Evolutionary conservation across 2,888 invertebrate species (phyloP).

Genomic region (Lottia scabra): DNA sequence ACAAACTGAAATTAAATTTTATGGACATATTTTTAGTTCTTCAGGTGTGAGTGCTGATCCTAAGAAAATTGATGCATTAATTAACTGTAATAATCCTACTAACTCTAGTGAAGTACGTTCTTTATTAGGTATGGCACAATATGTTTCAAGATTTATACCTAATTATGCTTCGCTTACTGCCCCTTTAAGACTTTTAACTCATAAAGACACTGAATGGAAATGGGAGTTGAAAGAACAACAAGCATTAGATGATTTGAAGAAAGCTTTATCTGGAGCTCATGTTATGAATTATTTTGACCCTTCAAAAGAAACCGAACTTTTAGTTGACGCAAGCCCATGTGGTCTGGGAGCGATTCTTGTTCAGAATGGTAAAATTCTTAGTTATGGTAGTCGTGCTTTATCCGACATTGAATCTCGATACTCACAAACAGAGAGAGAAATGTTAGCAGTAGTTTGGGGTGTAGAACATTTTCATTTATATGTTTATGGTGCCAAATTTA

Average conservation of each 20-base stretch:
- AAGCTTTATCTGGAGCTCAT: conserved; percentile 24
- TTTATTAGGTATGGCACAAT: too few relatives aligned
- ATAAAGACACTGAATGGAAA: conserved; percentile 28
- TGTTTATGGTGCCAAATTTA: conserved; percentile 42
- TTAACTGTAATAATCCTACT: too few relatives aligned
- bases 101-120: too few relatives aligned
- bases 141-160: too few relatives aligned
- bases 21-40: too few relatives aligned
- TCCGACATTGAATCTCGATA: conserved; percentile 41
- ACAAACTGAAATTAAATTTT: too few relatives aligned
- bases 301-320: conserved; percentile 29
- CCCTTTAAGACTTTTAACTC: too few relatives aligned
- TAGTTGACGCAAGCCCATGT: conserved; percentile 46
- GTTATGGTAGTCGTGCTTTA: conserved; percentile 39
- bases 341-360: conserved; percentile 39
- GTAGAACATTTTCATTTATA: conserved; percentile 53
- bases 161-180: too few relatives aligned
- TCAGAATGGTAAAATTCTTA: conserved; percentile 34
- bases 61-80: too few relatives aligned
- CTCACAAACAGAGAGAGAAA: conserved; percentile 47
- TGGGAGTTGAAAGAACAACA: conserved; percentile 27
- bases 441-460: conserved; percentile 45
- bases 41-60: too few relatives aligned
- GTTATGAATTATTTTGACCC: conserved; percentile 41
- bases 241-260: conserved; percentile 38